phyloP scores from a whole-genome alignment of 2,113 vertebrate genomes.

The Empidonax traillii region DNA sequence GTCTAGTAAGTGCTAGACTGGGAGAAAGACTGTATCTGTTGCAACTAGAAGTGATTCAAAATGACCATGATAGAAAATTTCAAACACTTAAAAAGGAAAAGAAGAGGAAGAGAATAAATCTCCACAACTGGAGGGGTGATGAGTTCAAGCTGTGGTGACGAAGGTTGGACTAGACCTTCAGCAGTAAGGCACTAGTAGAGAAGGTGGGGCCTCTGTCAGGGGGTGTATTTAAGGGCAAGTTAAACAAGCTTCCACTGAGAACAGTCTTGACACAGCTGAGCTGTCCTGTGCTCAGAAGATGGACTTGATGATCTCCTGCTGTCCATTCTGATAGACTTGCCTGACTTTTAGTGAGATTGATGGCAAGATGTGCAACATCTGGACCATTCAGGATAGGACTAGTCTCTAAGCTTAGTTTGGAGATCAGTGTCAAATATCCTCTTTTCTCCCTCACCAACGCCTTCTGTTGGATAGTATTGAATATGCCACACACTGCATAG shows the following conservation, averaged over 20 bases:
- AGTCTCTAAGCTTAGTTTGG: not conserved
- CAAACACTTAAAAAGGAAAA: not conserved
- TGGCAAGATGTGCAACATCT: not conserved
- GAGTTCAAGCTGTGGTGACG: not conserved
- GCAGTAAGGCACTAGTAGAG: not conserved
- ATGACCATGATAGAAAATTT: not conserved
- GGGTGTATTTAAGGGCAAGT: not conserved
- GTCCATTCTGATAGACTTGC: not conserved
- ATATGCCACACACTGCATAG: rapidly evolving
- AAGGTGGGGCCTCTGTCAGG: not conserved
- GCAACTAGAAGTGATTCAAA: not conserved
- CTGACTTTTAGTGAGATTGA: not conserved
- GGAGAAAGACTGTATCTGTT: not conserved
- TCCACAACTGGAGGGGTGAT: not conserved
- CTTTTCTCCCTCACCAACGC: not conserved
- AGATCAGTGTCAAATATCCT: not conserved
- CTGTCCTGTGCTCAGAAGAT: not conserved
- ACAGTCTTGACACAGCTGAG: not conserved
- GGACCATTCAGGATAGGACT: not conserved
- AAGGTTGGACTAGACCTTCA: not conserved
- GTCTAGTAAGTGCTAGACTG: not conserved
- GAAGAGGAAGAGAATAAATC: not conserved
- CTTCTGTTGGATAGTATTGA: not conserved
- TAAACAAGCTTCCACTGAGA: not conserved
- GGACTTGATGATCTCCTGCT: not conserved